phyloP scores from a whole-genome alignment of 2,797 vertebrate species.

The Eulemur mongoz region DNA sequence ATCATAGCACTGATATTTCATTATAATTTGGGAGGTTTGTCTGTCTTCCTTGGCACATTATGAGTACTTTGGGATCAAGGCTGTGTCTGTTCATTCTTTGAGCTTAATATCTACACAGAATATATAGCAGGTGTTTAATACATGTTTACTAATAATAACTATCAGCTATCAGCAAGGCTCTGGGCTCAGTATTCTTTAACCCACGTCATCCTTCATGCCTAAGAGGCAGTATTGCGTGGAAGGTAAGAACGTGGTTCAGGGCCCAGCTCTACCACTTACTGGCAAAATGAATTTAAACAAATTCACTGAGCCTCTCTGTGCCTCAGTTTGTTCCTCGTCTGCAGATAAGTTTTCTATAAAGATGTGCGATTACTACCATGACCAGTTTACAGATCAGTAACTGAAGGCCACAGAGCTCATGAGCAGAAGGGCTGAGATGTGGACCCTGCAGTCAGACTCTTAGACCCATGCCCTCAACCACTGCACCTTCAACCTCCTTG shows the following conservation, averaged over 20 bases:
- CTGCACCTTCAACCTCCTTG: background rate
- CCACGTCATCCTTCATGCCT: background rate
- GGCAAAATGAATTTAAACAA: background rate
- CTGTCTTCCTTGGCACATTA: background rate
- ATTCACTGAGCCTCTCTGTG: background rate
- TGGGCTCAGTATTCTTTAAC: background rate
- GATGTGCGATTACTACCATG: background rate
- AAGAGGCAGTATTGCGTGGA: background rate
- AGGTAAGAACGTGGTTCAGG: background rate
- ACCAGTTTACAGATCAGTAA: background rate
- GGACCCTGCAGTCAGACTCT: background rate
- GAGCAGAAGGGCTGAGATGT: background rate
- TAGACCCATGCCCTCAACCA: background rate
- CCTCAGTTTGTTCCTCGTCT: background rate
- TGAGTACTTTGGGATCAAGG: background rate
- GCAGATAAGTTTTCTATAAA: background rate
- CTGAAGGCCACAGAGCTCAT: background rate
- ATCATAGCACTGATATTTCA: background rate
- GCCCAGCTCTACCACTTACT: background rate
- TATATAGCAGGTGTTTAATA: background rate
- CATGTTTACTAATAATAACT: background rate
- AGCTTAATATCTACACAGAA: background rate
- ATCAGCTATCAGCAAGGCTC: background rate
- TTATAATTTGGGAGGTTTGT: background rate
- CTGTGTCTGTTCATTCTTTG: background rate